Base-by-base conservation (phyloP, 2,888 invertebrate species). In the Drosophila yooni region DNA sequence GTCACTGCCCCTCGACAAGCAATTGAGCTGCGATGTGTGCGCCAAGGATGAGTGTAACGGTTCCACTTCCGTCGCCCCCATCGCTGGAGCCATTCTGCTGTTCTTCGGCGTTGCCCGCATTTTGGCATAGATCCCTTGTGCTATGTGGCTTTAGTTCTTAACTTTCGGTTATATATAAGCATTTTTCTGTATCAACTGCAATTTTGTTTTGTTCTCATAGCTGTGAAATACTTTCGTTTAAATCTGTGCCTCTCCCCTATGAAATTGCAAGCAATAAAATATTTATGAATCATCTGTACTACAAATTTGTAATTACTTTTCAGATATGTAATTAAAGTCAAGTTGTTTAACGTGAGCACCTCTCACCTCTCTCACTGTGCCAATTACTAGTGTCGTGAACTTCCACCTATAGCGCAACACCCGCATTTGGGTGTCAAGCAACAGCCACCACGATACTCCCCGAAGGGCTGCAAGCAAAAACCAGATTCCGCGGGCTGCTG, bases 11-110 rank as follows among this genome's bases (percentile, higher is more conserved):
- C 91, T 90, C 67, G 86, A 91, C 59, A 91, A 79, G 71, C 91
- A 91, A 54, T 52, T 92, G 64, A 81, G 90, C 18, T 93, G 93
- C 56, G 90, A 92, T 64, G 93, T 92, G 8, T 93, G 93, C 74
- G 70, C 85, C 51, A 84, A 84, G 58, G 85, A 92, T 56, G 84
- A 90, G 68, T 93, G 93, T 76, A 93, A 93, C 48, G 87, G 91
- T 8, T 89, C 93, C 38, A 40, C 82, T 15, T 70, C 85, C 43
- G 51, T 86, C 48, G 87, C 81, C 29, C 92, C 93, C 13, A 73
- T 92, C 25, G 89, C 85, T 18, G 76, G 82, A 3, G 87, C 88
- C 36, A 83, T 92, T 43, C 51, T 91, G 33, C 56, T 91, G 38
- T 88, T 91, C 82, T 89, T 92, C 60, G 90, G 81, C 15, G 59